phyloP scores from a whole-genome alignment of 2,797 vertebrate genomes.

The Heteromormyrus szaboi region DNA sequence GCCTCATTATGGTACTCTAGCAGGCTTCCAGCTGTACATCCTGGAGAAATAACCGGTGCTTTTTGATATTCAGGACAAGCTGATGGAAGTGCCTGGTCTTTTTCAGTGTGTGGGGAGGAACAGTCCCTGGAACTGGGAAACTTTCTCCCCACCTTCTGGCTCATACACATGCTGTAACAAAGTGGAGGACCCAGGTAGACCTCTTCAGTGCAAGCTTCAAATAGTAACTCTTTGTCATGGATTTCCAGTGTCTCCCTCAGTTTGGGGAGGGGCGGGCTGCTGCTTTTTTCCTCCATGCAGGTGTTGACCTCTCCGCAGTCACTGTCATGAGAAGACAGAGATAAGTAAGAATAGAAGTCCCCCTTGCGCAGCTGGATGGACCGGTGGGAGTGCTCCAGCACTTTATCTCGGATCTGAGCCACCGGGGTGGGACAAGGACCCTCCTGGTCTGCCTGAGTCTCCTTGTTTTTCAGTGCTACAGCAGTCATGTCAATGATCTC shows the following conservation, averaged over 20 bases:
- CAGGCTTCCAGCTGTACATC: slow-evolving; percentile 50
- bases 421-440: slow-evolving; percentile 55
- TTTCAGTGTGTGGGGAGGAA: slow-evolving; percentile 34
- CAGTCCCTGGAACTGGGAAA: slow-evolving; percentile 37
- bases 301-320: slow-evolving; percentile 90
- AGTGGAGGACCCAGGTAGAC: slow-evolving; percentile 67
- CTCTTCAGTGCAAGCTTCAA: slow-evolving; percentile 80
- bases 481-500: slow-evolving; percentile 93
- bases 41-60: slow-evolving; percentile 51
- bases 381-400: slow-evolving; percentile 85
- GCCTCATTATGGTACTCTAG: slow-evolving; percentile 57
- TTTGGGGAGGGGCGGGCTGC: slow-evolving; percentile 58
- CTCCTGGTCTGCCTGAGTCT: slow-evolving; percentile 60
- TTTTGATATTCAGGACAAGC: slow-evolving; percentile 45
- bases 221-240: slow-evolving; percentile 77
- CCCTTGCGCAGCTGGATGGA: slow-evolving; percentile 83
- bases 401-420: slow-evolving; percentile 85
- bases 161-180: slow-evolving; percentile 56
- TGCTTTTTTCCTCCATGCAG: slow-evolving; percentile 74
- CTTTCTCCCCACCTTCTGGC: slow-evolving; percentile 40
- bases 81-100: slow-evolving; percentile 30
- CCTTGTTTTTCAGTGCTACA: slow-evolving; percentile 77
- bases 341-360: slow-evolving; percentile 96
- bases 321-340: slow-evolving; percentile 95
- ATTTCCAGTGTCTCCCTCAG: slow-evolving; percentile 63